Evolutionary conservation across 2,113 vertebrate species (phyloP).

Genomic region (Mellivora capensis): DNA sequence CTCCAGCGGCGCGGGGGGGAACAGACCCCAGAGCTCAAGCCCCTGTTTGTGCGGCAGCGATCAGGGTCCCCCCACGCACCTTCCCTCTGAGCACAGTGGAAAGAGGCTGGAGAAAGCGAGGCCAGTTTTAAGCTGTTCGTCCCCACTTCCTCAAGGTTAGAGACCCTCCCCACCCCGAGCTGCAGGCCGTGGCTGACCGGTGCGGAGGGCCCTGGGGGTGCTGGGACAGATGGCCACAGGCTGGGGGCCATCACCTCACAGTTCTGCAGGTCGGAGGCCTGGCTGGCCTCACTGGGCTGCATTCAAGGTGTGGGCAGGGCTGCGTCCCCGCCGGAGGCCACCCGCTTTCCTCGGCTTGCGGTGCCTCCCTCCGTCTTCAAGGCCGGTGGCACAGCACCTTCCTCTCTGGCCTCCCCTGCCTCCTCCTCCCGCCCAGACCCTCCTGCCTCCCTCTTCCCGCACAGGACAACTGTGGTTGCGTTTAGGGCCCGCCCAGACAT

Average conservation of each 20-base stretch:
- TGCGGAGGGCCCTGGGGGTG: not conserved
- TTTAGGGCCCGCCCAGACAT: not conserved
- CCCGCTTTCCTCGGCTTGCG: fast-evolving
- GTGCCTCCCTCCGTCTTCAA: not conserved
- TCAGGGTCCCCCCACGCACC: conserved; percentile 49
- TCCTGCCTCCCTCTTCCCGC: too few species aligned
- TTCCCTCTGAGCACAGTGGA: not conserved
- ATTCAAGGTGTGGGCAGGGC: not conserved
- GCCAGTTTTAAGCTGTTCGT: not conserved
- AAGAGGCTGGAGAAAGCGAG: not conserved
- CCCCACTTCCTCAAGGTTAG: conserved; percentile 29
- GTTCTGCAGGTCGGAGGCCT: fast-evolving
- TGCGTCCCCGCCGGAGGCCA: fast-evolving
- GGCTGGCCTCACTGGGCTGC: not conserved
- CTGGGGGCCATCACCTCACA: not conserved
- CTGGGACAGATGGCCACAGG: not conserved
- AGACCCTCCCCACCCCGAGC: not conserved
- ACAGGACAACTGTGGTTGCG: fast-evolving
- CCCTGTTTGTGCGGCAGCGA: not conserved
- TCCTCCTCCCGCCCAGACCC: too few species aligned
- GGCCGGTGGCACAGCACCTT: not conserved
- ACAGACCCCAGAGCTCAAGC: not conserved
- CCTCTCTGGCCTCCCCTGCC: not conserved
- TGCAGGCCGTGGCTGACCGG: not conserved
- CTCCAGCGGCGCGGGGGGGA: conserved; percentile 44